Conservation (phyloP, 1,140 invertebrate genomes). For the Drosophila seguyi region DNA sequence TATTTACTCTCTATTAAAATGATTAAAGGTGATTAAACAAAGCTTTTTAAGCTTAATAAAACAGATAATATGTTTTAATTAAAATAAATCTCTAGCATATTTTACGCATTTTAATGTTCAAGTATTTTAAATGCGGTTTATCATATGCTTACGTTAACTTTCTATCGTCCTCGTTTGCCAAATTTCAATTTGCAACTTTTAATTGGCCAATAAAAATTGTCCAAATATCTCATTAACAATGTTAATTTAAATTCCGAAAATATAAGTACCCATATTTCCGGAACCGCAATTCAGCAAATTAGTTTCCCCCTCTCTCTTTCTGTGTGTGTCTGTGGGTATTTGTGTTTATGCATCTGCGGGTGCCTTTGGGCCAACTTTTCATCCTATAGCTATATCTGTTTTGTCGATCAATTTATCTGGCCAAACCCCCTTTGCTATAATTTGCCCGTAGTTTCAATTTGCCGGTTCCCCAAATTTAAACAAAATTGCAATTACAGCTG, state of each 20-base stretch:
- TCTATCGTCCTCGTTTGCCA: not conserved
- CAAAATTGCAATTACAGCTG: conserved; percentile 68
- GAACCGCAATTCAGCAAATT: conserved; percentile 21
- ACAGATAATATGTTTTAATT: not conserved
- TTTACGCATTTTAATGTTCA: not conserved
- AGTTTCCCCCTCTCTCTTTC: not conserved
- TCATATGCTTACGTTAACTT: not conserved
- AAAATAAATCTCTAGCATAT: not conserved
- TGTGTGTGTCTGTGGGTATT: not conserved
- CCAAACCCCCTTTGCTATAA: conserved; percentile 13
- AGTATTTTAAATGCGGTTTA: not conserved
- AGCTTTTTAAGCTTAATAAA: not conserved
- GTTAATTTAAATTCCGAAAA: conserved; percentile 44
- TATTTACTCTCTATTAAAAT: not conserved
- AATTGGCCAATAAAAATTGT: conserved; percentile 33
- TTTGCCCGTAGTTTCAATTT: conserved; percentile 57
- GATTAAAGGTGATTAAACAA: not conserved
- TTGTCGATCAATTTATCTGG: conserved; percentile 19
- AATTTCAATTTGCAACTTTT: conserved; percentile 22
- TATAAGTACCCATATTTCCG: conserved; percentile 22
- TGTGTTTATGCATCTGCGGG: conserved; percentile 18
- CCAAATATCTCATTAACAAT: conserved; percentile 20
- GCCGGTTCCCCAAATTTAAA: conserved; percentile 42
- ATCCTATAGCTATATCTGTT: conserved; percentile 17
- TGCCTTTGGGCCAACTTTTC: conserved; percentile 3